A percentile compares a stretch with the other conserved stretches of the same genome.
Evolutionary conservation across 2,113 vertebrate genomes (phyloP).

Genomic region (Clinocottus analis): DNA sequence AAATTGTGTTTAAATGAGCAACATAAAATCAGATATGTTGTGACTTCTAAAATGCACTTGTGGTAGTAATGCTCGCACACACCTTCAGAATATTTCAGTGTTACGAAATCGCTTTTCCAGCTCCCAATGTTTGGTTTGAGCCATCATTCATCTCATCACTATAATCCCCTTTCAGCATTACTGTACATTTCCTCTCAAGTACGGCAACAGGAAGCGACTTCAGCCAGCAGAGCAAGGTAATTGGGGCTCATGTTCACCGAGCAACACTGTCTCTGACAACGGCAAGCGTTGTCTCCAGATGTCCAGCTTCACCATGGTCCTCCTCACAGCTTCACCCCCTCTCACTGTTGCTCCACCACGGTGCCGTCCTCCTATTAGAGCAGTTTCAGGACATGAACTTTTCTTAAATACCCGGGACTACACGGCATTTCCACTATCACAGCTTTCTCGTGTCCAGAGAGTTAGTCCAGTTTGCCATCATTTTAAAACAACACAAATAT

Average conservation of each 20-base stretch:
- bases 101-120: conserved; percentile 31
- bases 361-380: conserved; percentile 33
- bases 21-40: conserved; percentile 49
- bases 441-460: conserved; percentile 45
- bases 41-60: conserved; percentile 79
- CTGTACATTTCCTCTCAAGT: conserved; percentile 37
- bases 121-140: conserved; percentile 47
- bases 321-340: conserved; percentile 6
- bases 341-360: not conserved
- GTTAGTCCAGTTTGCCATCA: conserved; percentile 54
- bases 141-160: conserved; percentile 19
- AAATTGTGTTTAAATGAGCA: conserved; percentile 61
- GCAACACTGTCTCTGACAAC: conserved; percentile 31
- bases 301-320: conserved; percentile 34
- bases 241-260: conserved; percentile 33
- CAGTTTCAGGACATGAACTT: conserved; percentile 53
- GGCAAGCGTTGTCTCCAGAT: conserved; percentile 33
- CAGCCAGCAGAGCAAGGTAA: not conserved
- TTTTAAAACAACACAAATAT: conserved; percentile 63
- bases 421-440: conserved; percentile 35
- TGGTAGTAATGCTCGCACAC: conserved; percentile 63
- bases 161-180: conserved; percentile 54
- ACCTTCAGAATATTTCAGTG: conserved; percentile 33
- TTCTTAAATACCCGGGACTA: conserved; percentile 43
- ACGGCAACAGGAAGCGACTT: conserved; percentile 51